phyloP scores from a whole-genome alignment of 2,113 vertebrate genomes.

The Ochotona curzoniae region DNA sequence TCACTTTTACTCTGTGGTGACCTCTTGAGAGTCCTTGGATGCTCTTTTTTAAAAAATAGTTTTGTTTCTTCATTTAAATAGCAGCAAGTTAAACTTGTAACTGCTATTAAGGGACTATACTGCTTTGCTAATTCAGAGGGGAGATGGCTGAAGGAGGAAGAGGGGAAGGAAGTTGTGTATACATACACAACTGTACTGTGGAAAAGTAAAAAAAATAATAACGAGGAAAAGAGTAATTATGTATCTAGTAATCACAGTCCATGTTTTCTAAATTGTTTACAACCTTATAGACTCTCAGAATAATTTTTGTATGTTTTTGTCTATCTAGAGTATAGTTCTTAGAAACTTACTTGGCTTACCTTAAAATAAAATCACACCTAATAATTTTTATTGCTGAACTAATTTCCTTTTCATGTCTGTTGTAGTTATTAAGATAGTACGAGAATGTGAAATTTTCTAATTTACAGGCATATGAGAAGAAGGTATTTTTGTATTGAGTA shows the following conservation, averaged over 20 bases:
- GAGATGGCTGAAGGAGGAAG: too few species aligned
- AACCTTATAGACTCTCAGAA: neutral
- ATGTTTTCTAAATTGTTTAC: constrained; percentile 56
- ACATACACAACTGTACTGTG: too few species aligned
- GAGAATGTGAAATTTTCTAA: constrained; percentile 50
- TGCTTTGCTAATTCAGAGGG: too few species aligned
- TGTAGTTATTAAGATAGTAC: constrained; percentile 54
- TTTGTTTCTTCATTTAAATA: too few species aligned
- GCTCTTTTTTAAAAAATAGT: too few species aligned
- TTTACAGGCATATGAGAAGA: neutral
- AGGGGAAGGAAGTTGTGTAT: too few species aligned
- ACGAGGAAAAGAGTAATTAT: neutral
- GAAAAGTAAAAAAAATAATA: too few species aligned
- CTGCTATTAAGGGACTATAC: too few species aligned
- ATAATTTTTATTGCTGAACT: neutral
- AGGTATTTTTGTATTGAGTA: constrained; percentile 36
- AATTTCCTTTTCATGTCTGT: constrained; percentile 34
- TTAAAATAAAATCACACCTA: constrained; percentile 44
- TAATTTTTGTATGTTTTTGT: constrained; percentile 44
- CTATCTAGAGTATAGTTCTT: constrained; percentile 24
- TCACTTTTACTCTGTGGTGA: constrained; percentile 20
- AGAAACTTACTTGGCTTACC: constrained; percentile 7
- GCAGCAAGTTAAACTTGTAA: too few species aligned
- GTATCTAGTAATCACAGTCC: constrained; percentile 23
- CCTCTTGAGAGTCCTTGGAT: neutral